A percentile compares a stretch with the other conserved stretches of the same genome.
These are phyloP conservation scores for Dendrocopos noguchii DNA, from an alignment of 2,113 vertebrate species.

Conservation along the genomic window DNA sequence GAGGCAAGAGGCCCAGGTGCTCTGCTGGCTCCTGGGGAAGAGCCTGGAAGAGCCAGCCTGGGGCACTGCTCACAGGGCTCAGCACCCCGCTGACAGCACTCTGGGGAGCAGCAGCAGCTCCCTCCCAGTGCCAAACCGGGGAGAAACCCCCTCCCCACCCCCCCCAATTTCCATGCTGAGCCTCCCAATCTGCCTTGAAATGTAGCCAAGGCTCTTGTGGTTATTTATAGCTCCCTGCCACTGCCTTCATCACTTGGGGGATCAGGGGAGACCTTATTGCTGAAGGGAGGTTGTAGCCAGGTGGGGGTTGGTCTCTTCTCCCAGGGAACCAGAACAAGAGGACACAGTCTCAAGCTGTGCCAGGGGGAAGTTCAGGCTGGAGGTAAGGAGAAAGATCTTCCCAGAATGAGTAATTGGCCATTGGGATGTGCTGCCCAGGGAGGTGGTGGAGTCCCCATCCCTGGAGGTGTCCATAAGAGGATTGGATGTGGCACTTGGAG, in stretches of 20 bases:
- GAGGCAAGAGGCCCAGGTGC: neutral
- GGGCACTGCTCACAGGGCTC: neutral
- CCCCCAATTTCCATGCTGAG: accelerated
- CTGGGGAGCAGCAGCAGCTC: accelerated
- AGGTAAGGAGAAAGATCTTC: no score
- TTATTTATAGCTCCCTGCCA: neutral
- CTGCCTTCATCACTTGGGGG: neutral
- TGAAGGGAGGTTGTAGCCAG: no score
- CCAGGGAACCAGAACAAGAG: no score
- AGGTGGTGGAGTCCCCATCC: no score
- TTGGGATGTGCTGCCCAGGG: no score
- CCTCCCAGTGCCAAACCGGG: neutral
- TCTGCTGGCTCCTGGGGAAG: neutral
- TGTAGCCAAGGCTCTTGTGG: neutral
- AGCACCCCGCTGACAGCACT: neutral
- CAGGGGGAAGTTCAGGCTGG: no score
- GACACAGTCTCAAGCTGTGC: no score
- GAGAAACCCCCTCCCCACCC: neutral
- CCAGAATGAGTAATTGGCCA: no score
- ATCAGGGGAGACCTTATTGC: no score
- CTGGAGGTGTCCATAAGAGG: no score
- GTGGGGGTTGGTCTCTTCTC: no score
- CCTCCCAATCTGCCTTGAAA: neutral
- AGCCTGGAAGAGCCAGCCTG: neutral
- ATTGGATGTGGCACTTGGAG: no score